Base-by-base conservation (phyloP, 2,113 vertebrate genomes). In the Sinocyclocheilus anophthalmus region DNA sequence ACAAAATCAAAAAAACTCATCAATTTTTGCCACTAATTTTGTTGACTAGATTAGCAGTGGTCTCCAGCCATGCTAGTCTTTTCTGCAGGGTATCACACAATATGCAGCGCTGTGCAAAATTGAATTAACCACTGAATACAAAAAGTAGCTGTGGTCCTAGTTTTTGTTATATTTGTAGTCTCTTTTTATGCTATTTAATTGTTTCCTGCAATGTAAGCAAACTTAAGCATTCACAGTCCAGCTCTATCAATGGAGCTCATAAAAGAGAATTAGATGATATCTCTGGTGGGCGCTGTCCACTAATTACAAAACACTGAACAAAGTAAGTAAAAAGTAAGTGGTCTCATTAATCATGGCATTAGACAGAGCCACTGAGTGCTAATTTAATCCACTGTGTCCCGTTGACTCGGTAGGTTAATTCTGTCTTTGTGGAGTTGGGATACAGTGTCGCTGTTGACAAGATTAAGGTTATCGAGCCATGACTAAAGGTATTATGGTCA, bases 251-350 rank as follows among this genome's bases (percentile, higher is more conserved):
- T 39, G 89, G 61, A 70, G 88, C 86, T 83, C 83, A 78, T 80
- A 83, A 90, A 89, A 87, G 87, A 85, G 67, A 89, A 55, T 72
- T 73, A 89, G 87, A 90, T 63, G 86, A 61, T 86, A 87, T 90
- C 88, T 91, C 48, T 61, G 87, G 90, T 87, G 69, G 84, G 85
- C 87, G 88, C 87, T 89, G 91, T 85, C 87, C 82, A 86, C 89
- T 92, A 92, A 94, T 92, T 90, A 92, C 82, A 87, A 91, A 90
- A 88, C 39, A 80, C 84, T 90, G 88, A 78, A 84, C 85, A 88
- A 84, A 76, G 83, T 82, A 85, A 76, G 88, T 87, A 53, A 86
- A 84, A 84, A 92, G 86, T 87, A 89, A 88, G 83, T 84, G 91
- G 59, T 89, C 88, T 92, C 88, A 92, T 92, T 92, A 93, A 91